A percentile compares a stretch with the other conserved stretches of the same genome.
Conservation (phyloP, 2,888 invertebrate species). For the Ichneumon xanthorius region DNA sequence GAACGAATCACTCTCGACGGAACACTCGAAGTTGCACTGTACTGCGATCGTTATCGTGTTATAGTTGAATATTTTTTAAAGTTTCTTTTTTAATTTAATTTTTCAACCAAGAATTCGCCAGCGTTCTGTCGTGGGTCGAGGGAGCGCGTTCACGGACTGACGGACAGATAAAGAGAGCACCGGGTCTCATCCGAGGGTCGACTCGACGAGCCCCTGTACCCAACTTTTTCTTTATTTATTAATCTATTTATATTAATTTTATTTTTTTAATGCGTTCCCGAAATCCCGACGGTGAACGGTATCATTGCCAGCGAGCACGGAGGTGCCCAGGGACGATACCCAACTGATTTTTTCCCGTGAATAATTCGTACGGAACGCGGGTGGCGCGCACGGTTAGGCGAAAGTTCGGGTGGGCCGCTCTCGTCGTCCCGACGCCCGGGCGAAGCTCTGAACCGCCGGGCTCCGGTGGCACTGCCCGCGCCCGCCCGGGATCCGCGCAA, state of each 20-base stretch:
- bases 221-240: conserved; percentile 1
- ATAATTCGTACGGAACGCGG: conserved; percentile 50
- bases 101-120: neutral
- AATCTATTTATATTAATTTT: neutral
- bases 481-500: conserved; percentile 85
- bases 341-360: conserved; percentile 27
- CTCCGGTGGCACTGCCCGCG: conserved; percentile 84
- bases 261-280: neutral
- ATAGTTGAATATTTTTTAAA: no score
- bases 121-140: neutral
- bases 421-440: conserved; percentile 84
- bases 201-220: no score
- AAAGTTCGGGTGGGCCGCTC: conserved; percentile 77
- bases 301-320: conserved; percentile 15
- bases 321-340: neutral
- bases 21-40: conserved; percentile 23
- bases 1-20: conserved; percentile 11
- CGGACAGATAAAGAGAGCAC: conserved; percentile 6
- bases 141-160: conserved; percentile 8
- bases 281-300: conserved; percentile 1
- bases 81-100: neutral
- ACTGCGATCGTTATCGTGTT: neutral
- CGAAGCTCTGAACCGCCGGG: conserved; percentile 85
- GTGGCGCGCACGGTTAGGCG: conserved; percentile 66
- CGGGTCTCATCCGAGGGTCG: neutral